A percentile compares a stretch with the other conserved stretches of the same genome.
phyloP scores from a whole-genome alignment of 1,140 invertebrate species.

The Dendrolimus kikuchii region DNA sequence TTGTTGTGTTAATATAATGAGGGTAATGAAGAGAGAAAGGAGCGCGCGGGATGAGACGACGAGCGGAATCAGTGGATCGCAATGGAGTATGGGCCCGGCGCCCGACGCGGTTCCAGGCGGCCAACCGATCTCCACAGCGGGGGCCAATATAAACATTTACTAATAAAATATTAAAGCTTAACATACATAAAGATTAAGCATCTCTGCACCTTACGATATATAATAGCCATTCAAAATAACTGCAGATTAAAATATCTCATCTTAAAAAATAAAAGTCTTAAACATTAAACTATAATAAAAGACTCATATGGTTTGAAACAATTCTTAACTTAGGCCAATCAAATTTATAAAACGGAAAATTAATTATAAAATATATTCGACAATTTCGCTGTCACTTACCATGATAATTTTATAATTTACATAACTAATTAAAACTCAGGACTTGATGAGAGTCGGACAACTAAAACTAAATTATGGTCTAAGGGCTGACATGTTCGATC shows the following conservation, averaged over 20 bases:
- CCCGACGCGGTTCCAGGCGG: conserved; percentile 12
- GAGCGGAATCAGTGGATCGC: conserved; percentile 4
- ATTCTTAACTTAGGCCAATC: conserved; percentile 59
- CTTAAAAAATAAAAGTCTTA: conserved; percentile 68
- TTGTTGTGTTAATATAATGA: conserved; percentile 4
- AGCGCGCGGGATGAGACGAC: too few species aligned
- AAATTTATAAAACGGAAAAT: conserved; percentile 42
- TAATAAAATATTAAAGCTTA: conserved; percentile 73
- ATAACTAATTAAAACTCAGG: conserved; percentile 21
- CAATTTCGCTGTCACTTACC: conserved; percentile 47
- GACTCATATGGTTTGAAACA: conserved; percentile 47
- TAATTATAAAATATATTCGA: conserved; percentile 49
- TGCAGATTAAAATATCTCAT: conserved; percentile 70
- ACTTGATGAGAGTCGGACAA: conserved; percentile 38
- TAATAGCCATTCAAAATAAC: conserved; percentile 72
- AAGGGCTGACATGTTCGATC: conserved; percentile 33
- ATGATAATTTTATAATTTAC: conserved; percentile 9
- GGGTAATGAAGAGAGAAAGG: too few species aligned
- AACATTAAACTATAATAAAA: conserved; percentile 64
- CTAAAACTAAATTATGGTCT: conserved; percentile 35
- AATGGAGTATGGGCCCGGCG: conserved; percentile 10
- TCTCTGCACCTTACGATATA: conserved; percentile 69
- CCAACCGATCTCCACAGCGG: not conserved
- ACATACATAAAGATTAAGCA: conserved; percentile 73
- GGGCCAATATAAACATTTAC: conserved; percentile 69